Conservation (phyloP, 2,797 vertebrate genomes). For the Phrynocephalus guinanensis region DNA sequence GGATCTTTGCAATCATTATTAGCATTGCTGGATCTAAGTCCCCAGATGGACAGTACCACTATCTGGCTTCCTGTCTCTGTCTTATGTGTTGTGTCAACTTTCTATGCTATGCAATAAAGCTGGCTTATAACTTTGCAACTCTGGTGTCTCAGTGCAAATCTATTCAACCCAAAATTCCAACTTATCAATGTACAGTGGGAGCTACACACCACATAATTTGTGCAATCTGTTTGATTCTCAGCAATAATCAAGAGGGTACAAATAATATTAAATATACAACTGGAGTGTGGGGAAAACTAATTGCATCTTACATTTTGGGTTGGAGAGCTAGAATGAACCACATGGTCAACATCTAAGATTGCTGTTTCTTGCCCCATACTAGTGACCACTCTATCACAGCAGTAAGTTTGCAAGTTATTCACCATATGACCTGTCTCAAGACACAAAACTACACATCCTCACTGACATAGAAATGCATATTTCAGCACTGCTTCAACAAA, state of each 20-base stretch:
- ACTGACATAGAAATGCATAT: background rate
- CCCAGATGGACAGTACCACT: too few species aligned
- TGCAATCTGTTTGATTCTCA: too few species aligned
- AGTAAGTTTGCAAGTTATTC: background rate
- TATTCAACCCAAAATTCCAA: too few species aligned
- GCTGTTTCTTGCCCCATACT: background rate
- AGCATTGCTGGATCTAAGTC: too few species aligned
- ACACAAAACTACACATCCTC: background rate
- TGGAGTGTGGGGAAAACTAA: background rate
- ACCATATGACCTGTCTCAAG: background rate
- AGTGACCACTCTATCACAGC: background rate
- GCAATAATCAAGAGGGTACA: constrained; percentile 16
- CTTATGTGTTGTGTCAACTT: too few species aligned
- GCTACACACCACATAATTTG: too few species aligned
- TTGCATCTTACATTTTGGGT: background rate
- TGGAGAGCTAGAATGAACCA: background rate
- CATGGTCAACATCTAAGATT: background rate
- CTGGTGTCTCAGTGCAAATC: too few species aligned
- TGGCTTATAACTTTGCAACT: too few species aligned
- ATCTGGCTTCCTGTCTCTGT: too few species aligned
- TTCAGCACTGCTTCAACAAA: background rate
- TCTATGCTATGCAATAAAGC: too few species aligned
- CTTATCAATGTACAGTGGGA: too few species aligned
- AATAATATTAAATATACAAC: background rate
- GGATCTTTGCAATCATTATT: too few species aligned